Conservation (phyloP, 2,888 invertebrate species). For the Zhuqinia jingwanae region DNA sequence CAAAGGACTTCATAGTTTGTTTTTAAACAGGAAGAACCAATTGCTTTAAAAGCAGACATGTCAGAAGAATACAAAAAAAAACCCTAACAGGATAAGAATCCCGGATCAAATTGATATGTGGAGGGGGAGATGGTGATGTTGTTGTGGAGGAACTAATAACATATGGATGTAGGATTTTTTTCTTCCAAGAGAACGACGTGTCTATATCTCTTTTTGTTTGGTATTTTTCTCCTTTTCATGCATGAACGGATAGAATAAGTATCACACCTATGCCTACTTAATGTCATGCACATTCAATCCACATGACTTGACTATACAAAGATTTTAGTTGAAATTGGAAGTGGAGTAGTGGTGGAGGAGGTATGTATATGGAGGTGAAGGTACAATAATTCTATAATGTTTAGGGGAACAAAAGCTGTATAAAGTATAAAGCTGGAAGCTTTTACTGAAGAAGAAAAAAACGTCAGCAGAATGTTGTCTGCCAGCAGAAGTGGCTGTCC, state of each 20-base stretch:
- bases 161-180: conserved; percentile 25
- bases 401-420: background rate
- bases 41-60: background rate
- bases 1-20: conserved; percentile 40
- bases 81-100: conserved; percentile 41
- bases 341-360: background rate
- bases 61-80: background rate
- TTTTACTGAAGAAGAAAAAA: background rate
- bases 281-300: conserved; percentile 4
- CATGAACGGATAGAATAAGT: background rate
- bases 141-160: conserved; percentile 18
- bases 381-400: background rate
- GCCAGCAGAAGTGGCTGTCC: background rate
- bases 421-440: conserved; percentile 27
- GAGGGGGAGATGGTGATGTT: background rate
- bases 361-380: conserved; percentile 24
- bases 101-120: conserved; percentile 59
- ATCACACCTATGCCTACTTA: background rate
- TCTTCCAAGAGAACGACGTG: background rate
- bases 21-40: conserved; percentile 33
- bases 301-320: no score
- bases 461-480: background rate
- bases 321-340: background rate
- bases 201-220: conserved; percentile 6
- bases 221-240: background rate